Evolutionary conservation across 2,888 invertebrate genomes (phyloP).

Genomic region (Pinctada fucata): DNA sequence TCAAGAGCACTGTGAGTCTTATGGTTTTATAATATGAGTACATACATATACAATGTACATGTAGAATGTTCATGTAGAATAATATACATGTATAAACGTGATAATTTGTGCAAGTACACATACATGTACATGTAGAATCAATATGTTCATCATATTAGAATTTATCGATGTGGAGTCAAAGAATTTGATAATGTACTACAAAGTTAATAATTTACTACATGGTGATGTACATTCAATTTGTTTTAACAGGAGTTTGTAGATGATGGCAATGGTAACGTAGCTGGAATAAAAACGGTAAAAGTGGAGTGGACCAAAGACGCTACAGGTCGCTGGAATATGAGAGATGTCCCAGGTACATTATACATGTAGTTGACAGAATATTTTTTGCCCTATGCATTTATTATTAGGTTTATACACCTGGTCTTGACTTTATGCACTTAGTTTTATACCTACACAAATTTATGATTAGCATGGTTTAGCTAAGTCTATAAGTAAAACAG

Average conservation of each 20-base stretch:
- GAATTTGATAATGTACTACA: not conserved
- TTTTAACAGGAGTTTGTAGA: constrained; percentile 88
- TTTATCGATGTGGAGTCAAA: not conserved
- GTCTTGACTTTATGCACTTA: not conserved
- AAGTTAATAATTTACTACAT: not conserved
- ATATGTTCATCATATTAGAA: not conserved
- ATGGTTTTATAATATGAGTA: too few relatives aligned
- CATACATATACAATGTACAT: too few relatives aligned
- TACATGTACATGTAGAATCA: too few relatives aligned
- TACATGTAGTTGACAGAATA: not conserved
- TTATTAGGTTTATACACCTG: not conserved
- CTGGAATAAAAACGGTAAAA: constrained; percentile 91
- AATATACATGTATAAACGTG: too few relatives aligned
- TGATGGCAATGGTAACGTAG: constrained; percentile 92
- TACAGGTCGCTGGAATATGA: constrained; percentile 94
- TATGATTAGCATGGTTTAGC: too few relatives aligned
- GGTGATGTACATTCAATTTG: not conserved
- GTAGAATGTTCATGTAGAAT: too few relatives aligned
- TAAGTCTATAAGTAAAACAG: too few relatives aligned
- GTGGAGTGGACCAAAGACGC: constrained; percentile 96
- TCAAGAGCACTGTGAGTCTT: constrained; percentile 87
- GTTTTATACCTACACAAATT: too few relatives aligned
- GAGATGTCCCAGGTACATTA: constrained; percentile 84
- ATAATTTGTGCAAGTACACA: too few relatives aligned
- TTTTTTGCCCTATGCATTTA: not conserved